Conservation (phyloP, 1,140 invertebrate genomes). For the Drosophila jambulina region DNA sequence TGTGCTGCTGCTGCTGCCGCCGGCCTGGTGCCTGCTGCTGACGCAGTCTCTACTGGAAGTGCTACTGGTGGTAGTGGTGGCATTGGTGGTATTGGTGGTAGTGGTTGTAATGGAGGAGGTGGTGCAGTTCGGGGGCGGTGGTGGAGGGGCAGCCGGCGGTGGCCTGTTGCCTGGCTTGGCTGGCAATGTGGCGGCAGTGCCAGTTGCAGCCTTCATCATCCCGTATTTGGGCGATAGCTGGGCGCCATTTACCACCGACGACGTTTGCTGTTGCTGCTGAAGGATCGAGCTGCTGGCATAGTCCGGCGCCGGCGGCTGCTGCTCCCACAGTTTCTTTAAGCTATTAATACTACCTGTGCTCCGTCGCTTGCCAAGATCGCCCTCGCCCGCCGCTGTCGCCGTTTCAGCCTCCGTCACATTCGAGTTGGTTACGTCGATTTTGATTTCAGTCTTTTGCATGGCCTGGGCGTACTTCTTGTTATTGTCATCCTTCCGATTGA, state of each 20-base stretch:
- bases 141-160: conserved; percentile 79
- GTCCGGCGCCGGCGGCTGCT: conserved; percentile 86
- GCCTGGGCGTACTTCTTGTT: conserved; percentile 63
- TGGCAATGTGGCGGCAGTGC: conserved; percentile 4
- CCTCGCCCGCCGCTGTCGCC: conserved; percentile 85
- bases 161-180: conserved; percentile 66
- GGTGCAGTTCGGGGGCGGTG: conserved; percentile 73
- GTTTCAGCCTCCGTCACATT: conserved; percentile 45
- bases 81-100: conserved; percentile 19
- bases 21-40: conserved; percentile 40
- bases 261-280: conserved; percentile 58
- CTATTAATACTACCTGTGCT: conserved; percentile 97
- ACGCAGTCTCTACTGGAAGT: conserved; percentile 41
- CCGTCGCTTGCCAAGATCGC: conserved; percentile 91
- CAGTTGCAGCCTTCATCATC: conserved; percentile 43
- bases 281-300: conserved; percentile 78
- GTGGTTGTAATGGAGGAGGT: conserved; percentile 37
- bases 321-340: conserved; percentile 96
- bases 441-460: conserved; percentile 85
- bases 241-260: conserved; percentile 33
- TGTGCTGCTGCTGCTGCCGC: conserved; percentile 15
- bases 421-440: conserved; percentile 78
- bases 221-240: conserved; percentile 82
- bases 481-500: conserved; percentile 59
- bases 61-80: conserved; percentile 38